Evolutionary conservation across 2,888 invertebrate species (phyloP), one percentile per base, ranked within the genome.

Genomic region (Drosophila sordidula): DNA sequence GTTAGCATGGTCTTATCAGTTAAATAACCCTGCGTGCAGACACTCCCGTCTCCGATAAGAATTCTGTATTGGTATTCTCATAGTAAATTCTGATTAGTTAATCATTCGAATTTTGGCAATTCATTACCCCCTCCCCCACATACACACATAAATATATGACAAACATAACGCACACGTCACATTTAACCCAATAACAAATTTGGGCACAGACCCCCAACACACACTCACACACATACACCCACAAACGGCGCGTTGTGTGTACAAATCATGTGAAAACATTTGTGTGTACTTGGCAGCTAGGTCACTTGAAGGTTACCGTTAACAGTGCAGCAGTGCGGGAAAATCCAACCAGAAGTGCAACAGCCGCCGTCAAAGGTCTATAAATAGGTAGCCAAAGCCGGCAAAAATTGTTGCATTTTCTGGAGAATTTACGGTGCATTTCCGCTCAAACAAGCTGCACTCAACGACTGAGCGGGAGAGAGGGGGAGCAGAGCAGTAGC

Each of bases 281-380:
- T 58, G 74, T 58, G 32, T 50, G 75, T 86, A 64, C 76, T 82
- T 79, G 78, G 55, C 55, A 64, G 32, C 78, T 75, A 79, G 87
- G 87, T 87, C 89, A 87, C 54, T 79, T 87, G 87, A 87, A 87
- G 90, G 87, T 87, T 83, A 87, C 72, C 68, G 74, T 54, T 51
- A 78, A 50, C 63, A 61, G 57, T 61, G 65, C 77, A 82, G 65
- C 51, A 47, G 65, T 51, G 16, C 44, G 42, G 56, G 75, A 54
- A 67, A 88, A 67, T 46, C 84, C 70, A 62, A 74, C 49, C 69
- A 70, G 55, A 65, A 79, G 65, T 76, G 75, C 75, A 79, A 62
- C 50, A 74, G 61, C 49, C 56, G 61, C 25, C 16, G 42, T 36
- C 50, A 68, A 56, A 47, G 22, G 29, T 49, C 26, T 52, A 57